Conservation (phyloP, 2,797 vertebrate genomes). For the Atherinosoma microstoma region DNA sequence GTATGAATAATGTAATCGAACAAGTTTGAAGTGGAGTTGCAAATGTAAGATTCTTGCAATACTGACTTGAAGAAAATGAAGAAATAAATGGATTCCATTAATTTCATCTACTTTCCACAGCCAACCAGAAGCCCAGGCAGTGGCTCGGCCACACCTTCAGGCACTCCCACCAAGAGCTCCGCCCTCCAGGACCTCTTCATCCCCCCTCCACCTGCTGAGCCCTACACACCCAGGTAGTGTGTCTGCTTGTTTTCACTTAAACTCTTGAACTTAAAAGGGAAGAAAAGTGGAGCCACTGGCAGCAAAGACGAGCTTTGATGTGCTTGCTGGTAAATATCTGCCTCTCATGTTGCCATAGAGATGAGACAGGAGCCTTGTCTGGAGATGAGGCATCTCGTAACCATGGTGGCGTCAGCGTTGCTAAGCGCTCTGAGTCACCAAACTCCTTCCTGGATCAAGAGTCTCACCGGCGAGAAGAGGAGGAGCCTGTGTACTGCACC, state of each 20-base stretch:
- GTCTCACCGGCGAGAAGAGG: conserved; percentile 91
- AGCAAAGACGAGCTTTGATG: background rate
- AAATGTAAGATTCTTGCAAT: background rate
- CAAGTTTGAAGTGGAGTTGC: background rate
- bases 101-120: conserved; percentile 68
- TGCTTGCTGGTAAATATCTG: conserved; percentile 21
- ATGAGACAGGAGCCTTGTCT: conserved; percentile 91
- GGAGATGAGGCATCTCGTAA: conserved; percentile 90
- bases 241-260: background rate
- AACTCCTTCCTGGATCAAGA: conserved; percentile 99
- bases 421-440: conserved; percentile 95
- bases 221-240: conserved; percentile 93
- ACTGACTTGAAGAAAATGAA: background rate
- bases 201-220: conserved; percentile 94
- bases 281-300: background rate
- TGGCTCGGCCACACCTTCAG: conserved; percentile 93
- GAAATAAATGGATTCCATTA: background rate
- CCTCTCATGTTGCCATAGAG: conserved; percentile 82
- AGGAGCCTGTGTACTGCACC: conserved; percentile 95
- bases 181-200: conserved; percentile 98
- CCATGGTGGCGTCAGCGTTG: conserved; percentile 86
- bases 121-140: conserved; percentile 97
- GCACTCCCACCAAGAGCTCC: conserved; percentile 95
- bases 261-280: background rate
- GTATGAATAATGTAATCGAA: background rate